Evolutionary conservation across 2,888 invertebrate species (phyloP).

Genomic region (Boloria euphrosyne): DNA sequence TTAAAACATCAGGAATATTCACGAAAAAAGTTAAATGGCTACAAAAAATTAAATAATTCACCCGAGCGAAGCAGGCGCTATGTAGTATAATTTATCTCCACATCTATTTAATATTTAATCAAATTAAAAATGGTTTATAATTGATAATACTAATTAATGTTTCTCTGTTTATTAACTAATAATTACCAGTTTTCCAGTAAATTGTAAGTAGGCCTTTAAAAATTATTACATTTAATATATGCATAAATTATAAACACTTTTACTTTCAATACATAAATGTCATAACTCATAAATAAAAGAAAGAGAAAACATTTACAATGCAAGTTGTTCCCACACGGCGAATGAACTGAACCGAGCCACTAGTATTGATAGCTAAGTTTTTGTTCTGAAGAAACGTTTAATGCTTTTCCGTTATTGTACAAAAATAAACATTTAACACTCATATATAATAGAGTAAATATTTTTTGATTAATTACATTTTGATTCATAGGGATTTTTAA

Average conservation of each 20-base stretch:
- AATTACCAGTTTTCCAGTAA: too few species aligned
- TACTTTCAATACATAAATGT: slow-evolving; percentile 30
- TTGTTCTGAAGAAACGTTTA: slow-evolving; percentile 1
- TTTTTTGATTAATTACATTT: too few species aligned
- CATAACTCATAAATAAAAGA: slow-evolving; percentile 19
- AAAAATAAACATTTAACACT: background rate
- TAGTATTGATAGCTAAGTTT: slow-evolving; percentile 13
- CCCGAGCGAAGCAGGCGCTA: too few species aligned
- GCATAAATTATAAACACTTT: slow-evolving; percentile 24
- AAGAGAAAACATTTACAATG: slow-evolving; percentile 34
- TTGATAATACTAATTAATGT: too few species aligned
- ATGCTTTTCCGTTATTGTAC: background rate
- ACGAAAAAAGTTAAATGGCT: too few species aligned
- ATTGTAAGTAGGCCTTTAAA: background rate
- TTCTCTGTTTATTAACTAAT: too few species aligned
- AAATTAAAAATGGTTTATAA: too few species aligned
- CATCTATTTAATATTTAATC: too few species aligned
- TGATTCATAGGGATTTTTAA: too few species aligned
- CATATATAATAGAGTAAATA: background rate
- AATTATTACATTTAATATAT: background rate
- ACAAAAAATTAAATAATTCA: too few species aligned
- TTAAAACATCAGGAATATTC: too few species aligned
- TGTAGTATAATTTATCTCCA: too few species aligned
- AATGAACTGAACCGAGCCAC: slow-evolving; percentile 29
- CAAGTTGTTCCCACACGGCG: slow-evolving; percentile 31